Base-by-base conservation (phyloP, 2,888 invertebrate species). In the Agrochola lota region DNA sequence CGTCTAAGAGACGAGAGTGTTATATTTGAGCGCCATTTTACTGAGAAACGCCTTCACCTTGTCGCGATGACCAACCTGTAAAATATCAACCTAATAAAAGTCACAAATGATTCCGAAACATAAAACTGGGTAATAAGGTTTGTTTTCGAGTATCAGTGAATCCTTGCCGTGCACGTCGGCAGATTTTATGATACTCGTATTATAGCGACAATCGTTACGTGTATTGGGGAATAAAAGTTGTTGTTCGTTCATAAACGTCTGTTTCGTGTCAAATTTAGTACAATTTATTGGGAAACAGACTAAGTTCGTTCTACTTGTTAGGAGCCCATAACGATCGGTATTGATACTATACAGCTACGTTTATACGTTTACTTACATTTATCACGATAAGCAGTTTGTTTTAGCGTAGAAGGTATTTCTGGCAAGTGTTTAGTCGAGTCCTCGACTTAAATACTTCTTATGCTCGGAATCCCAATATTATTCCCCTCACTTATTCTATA, bases 211-310 rank as follows among this genome's bases (percentile, higher is more conserved):
- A 89, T 85, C 81, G 80, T 85, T 89, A 84, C 79, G 86, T 88
- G 89, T 89, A 84, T 86, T 86, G 82, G 89, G 88, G 55, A 85
- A 89, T 89, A 89, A 89, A 89, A 87, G 89, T 88, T 87, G 89
- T 89, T 87, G 86, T 86, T 89, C 80, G 84, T 87, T 88, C 80
- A 84, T 89, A 85, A 89, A 88, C 80, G 89, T 84, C 88, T 80
- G 88, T 88, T 89, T 81, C 80, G 88, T 88, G 87, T 87, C 89
- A 82, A 89, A 89, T 87, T 84, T 82, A 89, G 72, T 85, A 78
- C 80, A 82, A 84, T 89, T 87, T 87, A 86, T 87, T 82, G 79
- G 71, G 81, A 82, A 86, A 86, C 82, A 77, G 81, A 88, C 77
- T 80, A 87, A 80, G 76, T 81, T 80, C 74, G 64, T 60, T 78